Evolutionary conservation across 2,888 invertebrate genomes (phyloP).

Genomic region (Hypsopygia costalis): DNA sequence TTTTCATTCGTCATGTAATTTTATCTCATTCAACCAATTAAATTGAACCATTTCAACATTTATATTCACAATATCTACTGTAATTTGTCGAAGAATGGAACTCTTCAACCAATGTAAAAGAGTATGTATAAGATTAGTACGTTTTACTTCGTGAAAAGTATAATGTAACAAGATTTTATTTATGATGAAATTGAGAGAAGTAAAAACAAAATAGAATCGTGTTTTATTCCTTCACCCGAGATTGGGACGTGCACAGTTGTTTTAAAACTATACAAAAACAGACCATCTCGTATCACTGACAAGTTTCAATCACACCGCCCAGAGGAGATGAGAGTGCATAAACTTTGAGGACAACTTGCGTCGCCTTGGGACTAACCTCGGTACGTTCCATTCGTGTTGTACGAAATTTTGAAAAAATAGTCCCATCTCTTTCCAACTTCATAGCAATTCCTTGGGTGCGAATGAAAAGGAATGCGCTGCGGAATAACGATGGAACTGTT

Average conservation of each 20-base stretch:
- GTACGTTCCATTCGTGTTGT: constrained; percentile 16
- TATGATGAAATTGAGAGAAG: too few relatives aligned
- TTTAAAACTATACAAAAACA: constrained; percentile 37
- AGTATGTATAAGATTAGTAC: too few relatives aligned
- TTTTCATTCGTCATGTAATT: too few relatives aligned
- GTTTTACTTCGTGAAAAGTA: too few relatives aligned
- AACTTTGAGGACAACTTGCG: constrained; percentile 38
- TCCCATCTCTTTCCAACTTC: constrained; percentile 10
- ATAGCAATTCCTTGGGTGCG: constrained; percentile 2
- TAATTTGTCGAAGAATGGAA: too few relatives aligned
- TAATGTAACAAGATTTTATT: too few relatives aligned
- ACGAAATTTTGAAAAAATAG: constrained; percentile 28
- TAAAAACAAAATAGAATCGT: background rate
- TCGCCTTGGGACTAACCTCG: constrained; percentile 27
- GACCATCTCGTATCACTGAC: constrained; percentile 48
- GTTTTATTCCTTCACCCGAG: background rate
- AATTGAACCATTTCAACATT: too few relatives aligned
- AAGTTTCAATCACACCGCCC: constrained; percentile 50
- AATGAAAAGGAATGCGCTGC: constrained; percentile 5
- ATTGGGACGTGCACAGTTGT: constrained; percentile 15
- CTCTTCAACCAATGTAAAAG: too few relatives aligned
- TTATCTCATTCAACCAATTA: too few relatives aligned
- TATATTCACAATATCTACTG: too few relatives aligned
- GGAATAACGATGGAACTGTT: constrained; percentile 19
- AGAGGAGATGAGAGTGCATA: constrained; percentile 34